Percentiles rank a stretch among this genome's conserved stretches.
These are phyloP conservation scores for Palythoa heliodiscus DNA, from an alignment of 92 coral and sea anemone genomes.

Conservation along the genomic window DNA sequence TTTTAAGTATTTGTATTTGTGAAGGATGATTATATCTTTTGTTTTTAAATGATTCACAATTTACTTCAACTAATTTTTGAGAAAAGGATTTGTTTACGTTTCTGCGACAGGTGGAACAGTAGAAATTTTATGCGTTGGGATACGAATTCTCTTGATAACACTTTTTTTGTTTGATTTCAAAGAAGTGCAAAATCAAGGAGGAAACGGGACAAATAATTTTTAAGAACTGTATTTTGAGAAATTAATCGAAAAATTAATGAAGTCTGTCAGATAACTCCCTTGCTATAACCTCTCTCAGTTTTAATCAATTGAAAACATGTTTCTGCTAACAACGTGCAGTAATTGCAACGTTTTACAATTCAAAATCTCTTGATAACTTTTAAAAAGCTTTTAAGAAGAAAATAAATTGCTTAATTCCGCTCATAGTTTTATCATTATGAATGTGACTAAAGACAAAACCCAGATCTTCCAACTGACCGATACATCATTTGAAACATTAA, in stretches of 20 bases:
- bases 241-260: neutral
- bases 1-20: neutral
- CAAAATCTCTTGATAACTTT: neutral
- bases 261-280: neutral
- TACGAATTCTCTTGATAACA: neutral
- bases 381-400: neutral
- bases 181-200: no score
- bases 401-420: neutral
- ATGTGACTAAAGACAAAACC: neutral
- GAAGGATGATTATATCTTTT: neutral
- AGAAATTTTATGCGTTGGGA: neutral
- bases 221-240: no score
- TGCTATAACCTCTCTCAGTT: no score
- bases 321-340: neutral
- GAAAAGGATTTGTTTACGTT: neutral
- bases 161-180: neutral
- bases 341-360: neutral
- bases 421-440: neutral
- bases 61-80: neutral
- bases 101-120: conserved; percentile 7
- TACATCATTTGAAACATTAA: neutral
- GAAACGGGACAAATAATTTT: no score
- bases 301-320: no score
- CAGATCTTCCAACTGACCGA: neutral
- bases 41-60: neutral